Conservation (phyloP, 2,797 vertebrate genomes). For the Macrochelys suwanniensis region DNA sequence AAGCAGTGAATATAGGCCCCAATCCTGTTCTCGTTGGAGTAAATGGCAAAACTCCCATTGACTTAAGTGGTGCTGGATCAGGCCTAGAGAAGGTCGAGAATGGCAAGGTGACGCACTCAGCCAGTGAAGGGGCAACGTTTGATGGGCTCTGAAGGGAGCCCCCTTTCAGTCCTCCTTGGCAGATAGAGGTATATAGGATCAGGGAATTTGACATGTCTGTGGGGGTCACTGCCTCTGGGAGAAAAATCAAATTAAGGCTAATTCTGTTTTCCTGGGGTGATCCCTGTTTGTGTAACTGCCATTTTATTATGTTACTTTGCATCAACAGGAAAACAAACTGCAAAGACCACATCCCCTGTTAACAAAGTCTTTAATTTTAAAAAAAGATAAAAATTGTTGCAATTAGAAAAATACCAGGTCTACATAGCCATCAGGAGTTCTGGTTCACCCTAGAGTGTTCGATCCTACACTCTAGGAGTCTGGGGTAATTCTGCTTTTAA, state of each 20-base stretch:
- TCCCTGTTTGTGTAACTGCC: not conserved
- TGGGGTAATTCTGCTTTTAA: not conserved
- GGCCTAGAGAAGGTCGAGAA: not conserved
- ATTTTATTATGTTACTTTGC: not conserved
- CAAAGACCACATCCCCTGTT: not conserved
- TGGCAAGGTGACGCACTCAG: not conserved
- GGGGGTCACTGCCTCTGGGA: not conserved
- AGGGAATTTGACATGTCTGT: not conserved
- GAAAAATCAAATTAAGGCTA: not conserved
- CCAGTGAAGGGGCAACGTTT: not conserved
- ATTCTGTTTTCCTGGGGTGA: not conserved
- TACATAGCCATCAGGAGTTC: not conserved
- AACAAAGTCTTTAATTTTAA: not conserved
- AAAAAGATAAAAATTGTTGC: not conserved
- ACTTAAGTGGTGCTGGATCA: not conserved
- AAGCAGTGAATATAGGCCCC: not conserved
- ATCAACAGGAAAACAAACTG: not conserved
- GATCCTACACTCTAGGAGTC: no score
- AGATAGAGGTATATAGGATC: no score
- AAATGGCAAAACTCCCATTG: not conserved
- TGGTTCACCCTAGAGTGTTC: not conserved
- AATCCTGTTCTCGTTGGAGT: not conserved
- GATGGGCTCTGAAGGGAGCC: not conserved
- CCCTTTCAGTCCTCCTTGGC: not conserved
- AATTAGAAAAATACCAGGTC: not conserved